Conservation (phyloP, 2,797 vertebrate species). For the Vultur gryphus region DNA sequence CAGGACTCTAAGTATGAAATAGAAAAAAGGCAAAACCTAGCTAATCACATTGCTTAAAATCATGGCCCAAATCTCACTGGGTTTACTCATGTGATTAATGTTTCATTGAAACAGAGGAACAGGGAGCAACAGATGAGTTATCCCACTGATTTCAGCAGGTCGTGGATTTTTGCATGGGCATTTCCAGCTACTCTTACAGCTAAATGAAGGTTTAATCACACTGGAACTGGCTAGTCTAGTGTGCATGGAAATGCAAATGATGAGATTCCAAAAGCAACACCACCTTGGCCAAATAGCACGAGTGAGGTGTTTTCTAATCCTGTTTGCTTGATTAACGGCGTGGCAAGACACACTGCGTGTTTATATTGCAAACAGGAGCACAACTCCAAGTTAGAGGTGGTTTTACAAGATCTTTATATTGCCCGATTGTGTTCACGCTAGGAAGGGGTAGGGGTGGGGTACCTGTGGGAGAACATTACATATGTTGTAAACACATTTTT, state of each 20-base stretch:
- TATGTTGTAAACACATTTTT: background rate
- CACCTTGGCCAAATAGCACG: background rate
- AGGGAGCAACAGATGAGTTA: background rate
- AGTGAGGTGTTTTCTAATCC: background rate
- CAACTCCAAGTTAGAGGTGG: background rate
- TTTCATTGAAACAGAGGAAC: background rate
- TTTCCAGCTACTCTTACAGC: background rate
- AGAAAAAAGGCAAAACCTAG: background rate
- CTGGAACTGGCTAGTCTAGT: background rate
- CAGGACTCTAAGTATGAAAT: background rate
- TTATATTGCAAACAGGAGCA: background rate
- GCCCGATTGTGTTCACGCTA: background rate
- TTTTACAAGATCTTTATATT: background rate
- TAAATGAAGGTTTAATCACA: background rate
- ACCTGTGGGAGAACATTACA: background rate
- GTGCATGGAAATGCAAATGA: background rate
- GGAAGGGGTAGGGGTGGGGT: background rate
- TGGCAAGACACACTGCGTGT: background rate
- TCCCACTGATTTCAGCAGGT: background rate
- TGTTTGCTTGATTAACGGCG: background rate
- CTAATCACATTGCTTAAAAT: background rate
- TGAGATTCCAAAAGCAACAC: background rate
- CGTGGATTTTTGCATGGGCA: background rate
- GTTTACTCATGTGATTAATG: background rate
- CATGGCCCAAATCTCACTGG: background rate